A percentile compares a stretch with the other conserved stretches of the same genome.
Conservation (phyloP, 2,113 vertebrate genomes). For the Actenoides hombroni region DNA sequence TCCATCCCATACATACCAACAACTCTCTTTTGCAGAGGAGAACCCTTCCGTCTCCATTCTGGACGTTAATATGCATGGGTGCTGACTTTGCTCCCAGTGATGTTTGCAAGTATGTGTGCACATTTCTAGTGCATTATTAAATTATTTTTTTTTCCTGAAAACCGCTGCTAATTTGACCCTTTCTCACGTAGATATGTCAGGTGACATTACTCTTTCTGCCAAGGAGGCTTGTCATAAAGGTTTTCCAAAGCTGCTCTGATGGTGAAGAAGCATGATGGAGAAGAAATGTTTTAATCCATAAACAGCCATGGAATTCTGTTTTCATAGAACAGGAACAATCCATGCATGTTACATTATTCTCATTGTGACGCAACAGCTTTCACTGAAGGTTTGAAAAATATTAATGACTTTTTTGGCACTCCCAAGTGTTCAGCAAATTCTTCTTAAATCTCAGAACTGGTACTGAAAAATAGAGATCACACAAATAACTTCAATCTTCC, state of each 20-base stretch:
- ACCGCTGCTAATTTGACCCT: not conserved
- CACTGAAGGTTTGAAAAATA: not conserved
- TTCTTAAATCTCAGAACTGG: not conserved
- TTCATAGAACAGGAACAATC: not conserved
- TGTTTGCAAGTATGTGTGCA: accelerated
- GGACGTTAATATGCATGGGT: not conserved
- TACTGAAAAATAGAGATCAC: not conserved
- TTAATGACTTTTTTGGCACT: not conserved
- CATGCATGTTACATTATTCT: not conserved
- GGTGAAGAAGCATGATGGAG: not conserved
- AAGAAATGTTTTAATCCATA: not conserved
- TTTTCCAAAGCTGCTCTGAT: not conserved
- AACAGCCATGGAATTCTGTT: not conserved
- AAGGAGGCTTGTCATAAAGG: not conserved
- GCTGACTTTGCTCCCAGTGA: not conserved
- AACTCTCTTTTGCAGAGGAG: not conserved
- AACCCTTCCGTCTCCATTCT: not conserved
- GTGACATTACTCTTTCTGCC: not conserved
- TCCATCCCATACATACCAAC: not conserved
- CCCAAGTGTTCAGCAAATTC: not conserved
- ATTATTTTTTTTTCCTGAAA: not conserved
- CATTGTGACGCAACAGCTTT: not conserved
- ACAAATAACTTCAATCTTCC: not conserved
- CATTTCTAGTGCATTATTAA: not conserved
- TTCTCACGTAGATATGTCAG: not conserved